These are phyloP conservation scores for Ectemnius cavifrons DNA, from an alignment of 2,888 invertebrate species.

Conservation along the genomic window DNA sequence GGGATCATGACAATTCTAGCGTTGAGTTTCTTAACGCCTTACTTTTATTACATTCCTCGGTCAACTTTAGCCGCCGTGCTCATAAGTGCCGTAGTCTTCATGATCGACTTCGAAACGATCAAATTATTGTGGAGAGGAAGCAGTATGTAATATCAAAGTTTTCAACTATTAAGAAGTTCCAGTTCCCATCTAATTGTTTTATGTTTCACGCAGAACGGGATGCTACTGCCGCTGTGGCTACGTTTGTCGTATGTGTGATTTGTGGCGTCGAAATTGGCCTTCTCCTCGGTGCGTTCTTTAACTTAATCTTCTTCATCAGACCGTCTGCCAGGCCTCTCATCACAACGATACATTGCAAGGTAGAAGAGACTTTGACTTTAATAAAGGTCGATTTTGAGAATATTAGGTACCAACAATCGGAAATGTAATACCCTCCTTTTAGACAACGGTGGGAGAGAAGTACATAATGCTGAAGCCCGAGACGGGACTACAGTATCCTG, in stretches of 20 bases:
- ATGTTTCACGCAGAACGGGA: conserved; percentile 79
- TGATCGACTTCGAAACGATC: conserved; percentile 82
- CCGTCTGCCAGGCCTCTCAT: conserved; percentile 84
- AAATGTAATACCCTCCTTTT: conserved; percentile 36
- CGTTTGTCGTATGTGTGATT: conserved; percentile 84
- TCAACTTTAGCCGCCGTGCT: conserved; percentile 92
- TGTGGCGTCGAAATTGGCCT: conserved; percentile 90
- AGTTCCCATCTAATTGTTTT: neutral
- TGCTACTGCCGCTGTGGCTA: conserved; percentile 83
- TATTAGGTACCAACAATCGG: neutral
- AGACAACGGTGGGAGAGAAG: conserved; percentile 78
- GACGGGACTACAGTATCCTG: conserved; percentile 85
- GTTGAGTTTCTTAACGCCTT: conserved; percentile 90
- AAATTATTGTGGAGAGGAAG: conserved; percentile 80
- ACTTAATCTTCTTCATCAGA: conserved; percentile 83
- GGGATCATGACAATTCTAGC: conserved; percentile 90
- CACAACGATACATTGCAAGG: conserved; percentile 77
- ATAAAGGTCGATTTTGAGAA: neutral
- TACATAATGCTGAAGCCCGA: conserved; percentile 83
- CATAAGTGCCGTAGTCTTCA: conserved; percentile 92
- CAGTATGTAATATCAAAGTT: conserved; percentile 71
- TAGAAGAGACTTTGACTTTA: conserved; percentile 54
- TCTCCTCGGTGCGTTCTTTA: conserved; percentile 84
- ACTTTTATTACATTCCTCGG: conserved; percentile 92
- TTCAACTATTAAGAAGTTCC: neutral